Evolutionary conservation across 2,888 invertebrate species (phyloP), one percentile per base, ranked within the genome.

Genomic region (Caenorhabditis parvicauda): DNA sequence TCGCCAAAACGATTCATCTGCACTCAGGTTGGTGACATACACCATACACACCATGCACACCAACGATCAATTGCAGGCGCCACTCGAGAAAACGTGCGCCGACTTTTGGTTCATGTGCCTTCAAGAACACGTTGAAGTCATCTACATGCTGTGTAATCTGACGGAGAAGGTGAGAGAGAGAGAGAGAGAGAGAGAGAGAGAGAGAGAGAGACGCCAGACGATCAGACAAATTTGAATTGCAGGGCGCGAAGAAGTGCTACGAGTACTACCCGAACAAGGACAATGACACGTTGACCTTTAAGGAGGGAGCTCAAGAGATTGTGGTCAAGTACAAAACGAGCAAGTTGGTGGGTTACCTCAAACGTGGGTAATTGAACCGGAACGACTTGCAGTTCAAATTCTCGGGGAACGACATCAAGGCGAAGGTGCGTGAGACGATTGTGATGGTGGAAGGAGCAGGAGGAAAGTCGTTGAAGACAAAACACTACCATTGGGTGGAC

Each of bases 91-190:
- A 49, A 69, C 69, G 6, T 61, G 60, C 27, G 48, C 60, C 45
- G 69, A 69, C 44, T 66, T 64, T 28, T 69, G 69, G 69, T 54
- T 39, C 27, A 67, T 70, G 67, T 52, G 61, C 29, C 45, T 64
- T 46, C 66, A 66, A 41, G 69, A 69, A n/a, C 39, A 28, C 3
- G 59, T 57, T 12, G 64, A 69, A 25, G 47, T 42, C 53, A 65
- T 69, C 43, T 47, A 67, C 37, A 70, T 70, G 70, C 29, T 70
- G 38, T 67, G 64, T 50, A 70, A 67, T 42, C 49, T 63, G 37
- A 28, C 24, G 17, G 70, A 70, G 32, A 64, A 70, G n/a, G n/a
- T n/a, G n/a, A n/a, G n/a, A n/a, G n/a, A n/a, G n/a, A n/a, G n/a
- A 28, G 54, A 28, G 22, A 47, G 17, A 29, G 41, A 17, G n/a